Evolutionary conservation across 2,113 vertebrate genomes (phyloP), one percentile per base, ranked within the genome.

Genomic region (Etia nguti): DNA sequence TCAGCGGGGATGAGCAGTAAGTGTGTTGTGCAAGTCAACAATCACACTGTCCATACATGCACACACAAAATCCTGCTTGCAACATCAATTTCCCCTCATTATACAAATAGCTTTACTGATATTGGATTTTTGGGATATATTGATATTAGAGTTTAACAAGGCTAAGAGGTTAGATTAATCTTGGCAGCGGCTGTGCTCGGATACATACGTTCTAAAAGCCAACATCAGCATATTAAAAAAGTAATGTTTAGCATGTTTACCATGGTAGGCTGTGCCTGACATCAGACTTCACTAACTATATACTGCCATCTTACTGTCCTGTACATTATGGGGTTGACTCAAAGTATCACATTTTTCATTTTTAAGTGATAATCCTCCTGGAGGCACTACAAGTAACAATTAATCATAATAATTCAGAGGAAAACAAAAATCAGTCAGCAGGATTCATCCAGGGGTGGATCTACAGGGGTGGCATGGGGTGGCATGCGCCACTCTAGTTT

Each of bases 161-260:
- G 2, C 43, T 79, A 20, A 52, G 18, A 62, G 46, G 50, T 22
- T 12, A 41, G 70, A 50, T 20, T 15, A 13, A 16, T 18, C 38
- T 46, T 48, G 9, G 15, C 41, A 0, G 41, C 0, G 13, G 41
- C 24, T 20, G 15, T 11, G 24, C 41, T 48, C 6, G 0, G 6
- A 29, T 43, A 10, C 36, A 70, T 0, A 46, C 5, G 24, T 48
- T 46, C 68, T 48, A 48, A 48, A 46, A 29, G 68, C 22, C 22
- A 48, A 29, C 68, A 75, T 75, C 41, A 29, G 15, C 41, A 46
- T 73, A 26, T 46, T 73, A 18, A 0, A 43, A 73, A 46, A 75
- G 22, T 24, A 48, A 26, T 48, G 41, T 48, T 75, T 75, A 48
- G 24, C 1, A 0, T 48, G 24, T 75, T 75, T 75, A 48, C 68